phyloP scores from a whole-genome alignment of 1,140 invertebrate genomes.

The Magallana ariakensis region DNA sequence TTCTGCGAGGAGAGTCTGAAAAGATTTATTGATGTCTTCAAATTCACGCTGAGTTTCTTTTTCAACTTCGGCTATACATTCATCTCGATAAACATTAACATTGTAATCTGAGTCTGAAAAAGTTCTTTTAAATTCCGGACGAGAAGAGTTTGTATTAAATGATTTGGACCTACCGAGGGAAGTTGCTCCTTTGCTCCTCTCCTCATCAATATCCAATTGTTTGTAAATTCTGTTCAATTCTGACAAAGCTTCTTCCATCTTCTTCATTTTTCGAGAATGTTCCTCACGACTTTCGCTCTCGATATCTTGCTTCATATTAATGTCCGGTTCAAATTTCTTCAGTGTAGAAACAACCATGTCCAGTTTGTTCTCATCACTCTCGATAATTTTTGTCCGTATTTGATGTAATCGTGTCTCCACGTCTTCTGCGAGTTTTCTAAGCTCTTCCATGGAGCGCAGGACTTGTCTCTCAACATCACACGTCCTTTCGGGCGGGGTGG shows the following conservation, averaged over 20 bases:
- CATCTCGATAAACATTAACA: conserved; percentile 47
- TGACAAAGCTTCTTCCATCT: conserved; percentile 70
- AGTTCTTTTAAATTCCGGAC: conserved; percentile 48
- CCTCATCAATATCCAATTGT: conserved; percentile 67
- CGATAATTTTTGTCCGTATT: conserved; percentile 72
- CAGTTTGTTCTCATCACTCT: conserved; percentile 71
- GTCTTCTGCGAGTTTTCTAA: conserved; percentile 70
- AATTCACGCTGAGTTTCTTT: conserved; percentile 72
- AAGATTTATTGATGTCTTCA: conserved; percentile 74
- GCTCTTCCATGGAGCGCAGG: conserved; percentile 71
- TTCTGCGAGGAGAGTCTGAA: conserved; percentile 74
- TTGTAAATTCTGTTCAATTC: conserved; percentile 75
- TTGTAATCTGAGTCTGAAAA: conserved; percentile 51
- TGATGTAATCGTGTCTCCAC: conserved; percentile 70
- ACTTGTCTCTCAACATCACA: conserved; percentile 17
- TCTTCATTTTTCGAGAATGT: conserved; percentile 65
- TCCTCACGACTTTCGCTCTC: conserved; percentile 59
- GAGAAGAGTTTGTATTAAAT: conserved; percentile 42
- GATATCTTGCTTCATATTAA: conserved; percentile 55
- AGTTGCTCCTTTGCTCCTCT: conserved; percentile 51
- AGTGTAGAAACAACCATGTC: conserved; percentile 71
- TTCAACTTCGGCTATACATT: conserved; percentile 63
- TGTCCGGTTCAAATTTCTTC: conserved; percentile 70
- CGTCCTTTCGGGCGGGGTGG: neutral
- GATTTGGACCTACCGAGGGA: conserved; percentile 39